A percentile compares a stretch with the other conserved stretches of the same genome.
Evolutionary conservation across 1,140 invertebrate genomes (phyloP).

Genomic region (Drusus annulatus): DNA sequence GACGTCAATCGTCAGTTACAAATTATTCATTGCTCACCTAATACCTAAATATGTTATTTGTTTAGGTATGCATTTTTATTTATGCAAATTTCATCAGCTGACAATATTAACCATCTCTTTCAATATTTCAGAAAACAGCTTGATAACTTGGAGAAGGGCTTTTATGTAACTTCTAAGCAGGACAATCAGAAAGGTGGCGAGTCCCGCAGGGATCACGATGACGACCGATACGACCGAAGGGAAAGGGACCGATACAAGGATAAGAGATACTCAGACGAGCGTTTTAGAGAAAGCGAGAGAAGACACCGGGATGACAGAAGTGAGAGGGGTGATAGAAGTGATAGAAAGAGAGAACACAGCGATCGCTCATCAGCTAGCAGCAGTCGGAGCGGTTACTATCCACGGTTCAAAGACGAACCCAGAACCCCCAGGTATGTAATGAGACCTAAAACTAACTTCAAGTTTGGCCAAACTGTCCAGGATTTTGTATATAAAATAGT

Average conservation of each 20-base stretch:
- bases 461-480: too few relatives aligned
- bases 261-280: slow-evolving; percentile 15
- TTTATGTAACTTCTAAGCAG: slow-evolving; percentile 73
- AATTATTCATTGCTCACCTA: too few relatives aligned
- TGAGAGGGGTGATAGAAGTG: slow-evolving; percentile 62
- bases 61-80: too few relatives aligned
- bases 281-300: slow-evolving; percentile 54
- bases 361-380: slow-evolving; percentile 64
- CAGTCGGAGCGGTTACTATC: slow-evolving; percentile 78
- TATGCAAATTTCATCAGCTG: too few relatives aligned
- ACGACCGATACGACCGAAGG: slow-evolving; percentile 61
- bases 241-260: slow-evolving; percentile 55
- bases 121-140: slow-evolving; percentile 71
- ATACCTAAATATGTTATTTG: too few relatives aligned
- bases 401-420: slow-evolving; percentile 84
- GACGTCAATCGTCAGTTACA: too few relatives aligned
- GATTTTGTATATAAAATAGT: too few relatives aligned
- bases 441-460: too few relatives aligned
- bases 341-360: slow-evolving; percentile 62
- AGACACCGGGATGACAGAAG: slow-evolving; percentile 57
- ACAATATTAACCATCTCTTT: background rate
- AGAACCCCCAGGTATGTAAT: slow-evolving; percentile 78
- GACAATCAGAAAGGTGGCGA: slow-evolving; percentile 65
- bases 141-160: slow-evolving; percentile 69
- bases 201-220: slow-evolving; percentile 63